Conservation (phyloP, 2,888 invertebrate genomes). For the Marronus borbonicus region DNA sequence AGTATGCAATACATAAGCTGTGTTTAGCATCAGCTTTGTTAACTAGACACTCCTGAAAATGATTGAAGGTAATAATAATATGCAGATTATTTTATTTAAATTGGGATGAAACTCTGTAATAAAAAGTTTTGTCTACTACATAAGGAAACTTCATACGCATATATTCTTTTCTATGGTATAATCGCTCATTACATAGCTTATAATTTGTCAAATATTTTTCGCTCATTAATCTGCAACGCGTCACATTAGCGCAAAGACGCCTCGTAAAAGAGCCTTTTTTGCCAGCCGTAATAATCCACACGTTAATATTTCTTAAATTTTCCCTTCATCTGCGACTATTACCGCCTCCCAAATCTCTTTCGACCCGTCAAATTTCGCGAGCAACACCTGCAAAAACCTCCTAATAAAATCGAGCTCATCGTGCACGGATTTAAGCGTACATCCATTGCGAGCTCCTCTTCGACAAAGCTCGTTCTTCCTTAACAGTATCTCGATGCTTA, state of each 20-base stretch:
- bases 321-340: conserved; percentile 32
- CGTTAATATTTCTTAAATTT: conserved; percentile 41
- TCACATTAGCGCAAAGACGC: conserved; percentile 12
- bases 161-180: too few species aligned
- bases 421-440: conserved; percentile 28
- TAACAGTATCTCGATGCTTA: conserved; percentile 38
- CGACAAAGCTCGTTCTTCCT: background rate
- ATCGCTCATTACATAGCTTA: background rate
- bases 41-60: too few species aligned
- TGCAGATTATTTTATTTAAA: too few species aligned
- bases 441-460: background rate
- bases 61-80: too few species aligned
- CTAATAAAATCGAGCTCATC: conserved; percentile 37
- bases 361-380: conserved; percentile 30
- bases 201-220: conserved; percentile 10
- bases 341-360: conserved; percentile 38
- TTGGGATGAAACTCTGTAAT: too few species aligned
- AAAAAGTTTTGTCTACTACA: too few species aligned
- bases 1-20: too few species aligned
- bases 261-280: conserved; percentile 17
- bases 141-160: too few species aligned
- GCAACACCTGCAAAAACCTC: conserved; percentile 40
- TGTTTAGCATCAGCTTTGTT: too few species aligned
- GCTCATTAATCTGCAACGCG: conserved; percentile 9
- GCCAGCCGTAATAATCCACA: conserved; percentile 3